These are phyloP conservation scores for Anarrhichthys ocellatus DNA, from an alignment of 2,113 vertebrate genomes.

Conservation along the genomic window DNA sequence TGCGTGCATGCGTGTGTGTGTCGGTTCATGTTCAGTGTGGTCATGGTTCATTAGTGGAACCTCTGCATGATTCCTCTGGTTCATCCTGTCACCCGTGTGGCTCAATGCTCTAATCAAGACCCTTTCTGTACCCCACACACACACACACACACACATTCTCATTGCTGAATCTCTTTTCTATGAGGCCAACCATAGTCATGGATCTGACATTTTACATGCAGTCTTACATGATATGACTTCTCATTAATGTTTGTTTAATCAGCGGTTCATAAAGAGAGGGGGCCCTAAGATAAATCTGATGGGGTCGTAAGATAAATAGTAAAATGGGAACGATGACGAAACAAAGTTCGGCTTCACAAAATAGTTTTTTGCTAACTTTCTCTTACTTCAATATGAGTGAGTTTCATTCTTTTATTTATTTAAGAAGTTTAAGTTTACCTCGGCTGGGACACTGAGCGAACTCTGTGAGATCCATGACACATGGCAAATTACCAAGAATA, in stretches of 20 bases:
- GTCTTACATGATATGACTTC: conserved; percentile 6
- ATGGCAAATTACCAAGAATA: no score
- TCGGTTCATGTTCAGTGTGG: conserved; percentile 43
- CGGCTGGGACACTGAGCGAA: no score
- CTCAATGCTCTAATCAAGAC: conserved; percentile 63
- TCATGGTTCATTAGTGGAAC: conserved; percentile 74
- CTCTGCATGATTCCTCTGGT: conserved; percentile 64
- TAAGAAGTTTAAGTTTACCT: no score
- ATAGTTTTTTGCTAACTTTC: background rate
- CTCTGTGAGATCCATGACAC: no score
- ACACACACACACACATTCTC: conserved; percentile 7
- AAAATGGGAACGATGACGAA: background rate
- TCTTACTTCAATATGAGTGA: background rate
- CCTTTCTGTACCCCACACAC: conserved; percentile 18
- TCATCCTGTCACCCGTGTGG: conserved; percentile 71
- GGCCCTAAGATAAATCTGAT: background rate
- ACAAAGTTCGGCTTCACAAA: background rate
- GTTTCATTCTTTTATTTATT: background rate
- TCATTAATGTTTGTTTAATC: conserved; percentile 12
- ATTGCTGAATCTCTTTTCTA: conserved; percentile 8
- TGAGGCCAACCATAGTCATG: conserved; percentile 19
- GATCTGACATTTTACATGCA: conserved; percentile 6
- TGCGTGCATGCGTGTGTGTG: background rate
- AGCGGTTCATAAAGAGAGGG: background rate
- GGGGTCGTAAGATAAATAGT: background rate